phyloP scores from a whole-genome alignment of 1,140 invertebrate species.

The Sitophilus oryzae region DNA sequence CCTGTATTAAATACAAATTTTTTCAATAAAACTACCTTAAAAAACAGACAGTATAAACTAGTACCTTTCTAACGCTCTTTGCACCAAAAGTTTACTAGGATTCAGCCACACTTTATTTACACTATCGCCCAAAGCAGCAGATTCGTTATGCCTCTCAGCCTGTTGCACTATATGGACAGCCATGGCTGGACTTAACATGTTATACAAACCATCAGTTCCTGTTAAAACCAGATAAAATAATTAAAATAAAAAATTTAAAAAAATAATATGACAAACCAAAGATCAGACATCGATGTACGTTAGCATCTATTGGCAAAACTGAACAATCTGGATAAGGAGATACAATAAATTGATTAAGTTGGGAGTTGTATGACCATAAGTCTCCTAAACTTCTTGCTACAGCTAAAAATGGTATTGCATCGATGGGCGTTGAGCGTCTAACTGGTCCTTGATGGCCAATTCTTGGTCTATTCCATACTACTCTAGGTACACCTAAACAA shows the following conservation, averaged over 20 bases:
- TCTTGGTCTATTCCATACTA: conserved; percentile 92
- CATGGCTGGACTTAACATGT: conserved; percentile 79
- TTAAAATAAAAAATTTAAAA: background rate
- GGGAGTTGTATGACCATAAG: conserved; percentile 94
- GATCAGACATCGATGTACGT: conserved; percentile 77
- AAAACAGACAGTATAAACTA: background rate
- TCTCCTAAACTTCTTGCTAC: conserved; percentile 93
- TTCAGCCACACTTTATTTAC: conserved; percentile 65
- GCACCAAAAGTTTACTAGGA: conserved; percentile 85
- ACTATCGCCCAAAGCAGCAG: conserved; percentile 45
- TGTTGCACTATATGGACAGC: conserved; percentile 79
- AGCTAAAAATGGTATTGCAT: conserved; percentile 94
- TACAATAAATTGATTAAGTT: conserved; percentile 85
- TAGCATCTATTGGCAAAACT: conserved; percentile 78
- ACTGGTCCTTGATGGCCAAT: conserved; percentile 75
- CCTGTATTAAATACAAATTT: conserved; percentile 11
- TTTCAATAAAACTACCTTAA: conserved; percentile 31
- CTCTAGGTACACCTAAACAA: conserved; percentile 70
- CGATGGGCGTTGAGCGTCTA: conserved; percentile 75
- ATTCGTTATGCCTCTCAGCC: conserved; percentile 76
- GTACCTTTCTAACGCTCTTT: conserved; percentile 67
- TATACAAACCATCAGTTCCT: conserved; percentile 95
- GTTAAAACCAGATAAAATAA: background rate
- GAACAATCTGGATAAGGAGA: conserved; percentile 95
- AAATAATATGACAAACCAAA: conserved; percentile 54